Evolutionary conservation across 2,888 invertebrate species (phyloP), one percentile per base, ranked within the genome.

Genomic region (Rhingia campestris): DNA sequence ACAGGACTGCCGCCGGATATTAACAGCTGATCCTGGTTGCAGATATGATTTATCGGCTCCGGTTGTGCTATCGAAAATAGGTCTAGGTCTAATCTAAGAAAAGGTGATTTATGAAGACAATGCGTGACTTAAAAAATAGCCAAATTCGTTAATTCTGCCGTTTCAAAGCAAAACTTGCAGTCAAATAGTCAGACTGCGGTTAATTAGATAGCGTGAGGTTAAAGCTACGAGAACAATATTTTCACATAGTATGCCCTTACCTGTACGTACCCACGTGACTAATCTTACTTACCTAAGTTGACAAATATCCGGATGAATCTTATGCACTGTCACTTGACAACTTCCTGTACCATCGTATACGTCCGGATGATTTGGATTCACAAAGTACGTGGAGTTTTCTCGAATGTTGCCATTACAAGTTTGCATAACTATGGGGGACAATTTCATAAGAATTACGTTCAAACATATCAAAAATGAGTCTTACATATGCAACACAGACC

Each of bases 311-410:
- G 95, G 94, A 88, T 95, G 94, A 3, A 94, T 91, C 90, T 97
- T 97, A 59, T 95, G 90, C 7, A 97, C 92, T 0, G 96, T 97
- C 4, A 97, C 93, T 89, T 97, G 97, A 88, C 97, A 97, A 30
- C 97, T 97, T 0, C 96, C 95, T 0, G 95, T 95, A 0, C 94
- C 95, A 87, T 97, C 96, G 88, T 94, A 96, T 0, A 90, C 88
- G 86, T 93, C 93, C 0, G 97, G 97, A 91, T 96, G 96, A 81
- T 95, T 96, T 2, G 93, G 93, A 90, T 97, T 97, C 0, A 97
- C 96, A 90, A 97, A 97, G 88, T 97, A 96, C 0, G 97, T 97
- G 1, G 95, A 95, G 89, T 97, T 97, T 88, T 96, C 95, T 0
- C 94, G 92, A 0, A 95, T 95, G 0, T 94, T 93, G 63, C 95